Evolutionary conservation across 2,797 vertebrate genomes (phyloP).

Genomic region (Moxostoma hubbsi): DNA sequence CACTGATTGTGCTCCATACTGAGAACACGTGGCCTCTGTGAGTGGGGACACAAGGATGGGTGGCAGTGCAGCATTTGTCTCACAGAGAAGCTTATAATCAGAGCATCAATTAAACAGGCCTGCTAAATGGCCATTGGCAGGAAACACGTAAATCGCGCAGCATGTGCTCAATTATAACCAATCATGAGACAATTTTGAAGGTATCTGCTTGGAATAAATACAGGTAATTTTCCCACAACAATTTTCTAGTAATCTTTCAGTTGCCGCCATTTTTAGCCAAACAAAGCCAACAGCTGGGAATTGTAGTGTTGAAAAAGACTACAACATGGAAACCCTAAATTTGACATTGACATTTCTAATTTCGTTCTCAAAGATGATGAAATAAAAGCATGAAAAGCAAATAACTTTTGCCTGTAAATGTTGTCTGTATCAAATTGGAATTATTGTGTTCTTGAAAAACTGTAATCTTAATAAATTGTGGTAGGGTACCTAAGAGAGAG

Average conservation of each 20-base stretch:
- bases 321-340: slow-evolving; percentile 1
- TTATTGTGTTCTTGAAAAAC: too few relatives aligned
- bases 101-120: slow-evolving; percentile 64
- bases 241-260: slow-evolving; percentile 47
- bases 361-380: background rate
- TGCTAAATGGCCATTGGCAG: slow-evolving; percentile 66
- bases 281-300: slow-evolving; percentile 57
- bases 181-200: slow-evolving; percentile 77
- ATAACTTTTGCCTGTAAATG: background rate
- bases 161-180: slow-evolving; percentile 72
- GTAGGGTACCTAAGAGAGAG: slow-evolving; percentile 14
- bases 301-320: slow-evolving; percentile 30
- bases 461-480: too few relatives aligned
- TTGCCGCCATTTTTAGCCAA: slow-evolving; percentile 47
- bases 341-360: background rate
- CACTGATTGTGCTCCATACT: slow-evolving; percentile 55
- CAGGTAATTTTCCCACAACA: slow-evolving; percentile 65
- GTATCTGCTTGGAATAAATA: slow-evolving; percentile 71
- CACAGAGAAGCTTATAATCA: slow-evolving; percentile 64
- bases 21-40: slow-evolving; percentile 57
- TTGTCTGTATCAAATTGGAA: background rate
- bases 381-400: background rate
- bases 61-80: slow-evolving; percentile 56
- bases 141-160: slow-evolving; percentile 69
- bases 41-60: slow-evolving; percentile 47